Base-by-base conservation (phyloP, 2,797 vertebrate species). In the Spondyliosoma cantharus region DNA sequence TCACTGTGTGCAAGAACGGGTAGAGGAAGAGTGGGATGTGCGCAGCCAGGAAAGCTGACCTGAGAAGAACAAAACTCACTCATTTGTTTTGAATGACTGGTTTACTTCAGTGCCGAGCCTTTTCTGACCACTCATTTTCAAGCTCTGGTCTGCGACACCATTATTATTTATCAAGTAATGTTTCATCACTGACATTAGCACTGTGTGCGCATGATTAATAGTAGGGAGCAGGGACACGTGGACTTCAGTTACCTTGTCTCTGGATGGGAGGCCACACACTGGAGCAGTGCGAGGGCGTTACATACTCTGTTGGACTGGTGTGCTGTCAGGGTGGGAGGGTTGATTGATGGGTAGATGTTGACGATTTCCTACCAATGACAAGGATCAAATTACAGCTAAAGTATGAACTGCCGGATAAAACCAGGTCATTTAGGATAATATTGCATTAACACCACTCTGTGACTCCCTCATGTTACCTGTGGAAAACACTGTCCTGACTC, bases 281-380 rank as follows among this genome's bases (percentile, higher is more conserved):
- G 97, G 7, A 98, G 89, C 2, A 98, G 94, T 4, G 97, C 97
- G 66, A 98, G 91, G 54, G 97, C 97, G 50, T 98, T 98, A 89
- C 97, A 98, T 60, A 98, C 97, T 94, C 97, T 94, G 91, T 98
- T 98, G 77, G 97, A 98, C 52, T 98, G 97, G 91, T 98, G 97
- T 62, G 97, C 97, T 53, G 97, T 98, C 92, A 98, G 92, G 16
- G 97, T 98, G 0, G 97, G 96, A 46, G 97, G 97, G 82, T 98
- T 98, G 86, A 98, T 98, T 17, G 97, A 98, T n/a, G 97, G 97
- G 80, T 98, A 98, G 90, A 98, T 98, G 95, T 98, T 98, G 85
- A 98, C 97, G 76, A 98, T 98, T 95, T 98, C 97, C 97, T 97
- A 72, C 8, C 7, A 56, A 24, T 11, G 50, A 62, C 22, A 61